Base-by-base conservation (phyloP, 2,888 invertebrate genomes). In the Diadegma fenestrale region DNA sequence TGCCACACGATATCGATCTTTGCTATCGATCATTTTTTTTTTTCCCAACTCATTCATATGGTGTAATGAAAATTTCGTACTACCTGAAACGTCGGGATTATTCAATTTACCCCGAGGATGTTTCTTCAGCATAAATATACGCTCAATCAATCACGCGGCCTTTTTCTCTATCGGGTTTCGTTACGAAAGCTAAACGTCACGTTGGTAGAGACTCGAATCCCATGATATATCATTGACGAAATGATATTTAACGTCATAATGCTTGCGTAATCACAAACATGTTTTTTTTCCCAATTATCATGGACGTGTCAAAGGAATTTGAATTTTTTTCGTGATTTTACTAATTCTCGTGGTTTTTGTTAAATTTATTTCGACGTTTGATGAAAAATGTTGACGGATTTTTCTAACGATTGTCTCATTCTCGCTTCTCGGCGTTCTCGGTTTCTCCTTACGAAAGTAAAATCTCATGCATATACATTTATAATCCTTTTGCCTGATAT, bases 381-480 rank as follows among this genome's bases (percentile, higher is more conserved):
- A 48, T 48, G 6, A 17, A n/a, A 48, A 48, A 48, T 8, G 33
- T 33, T 33, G 8, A 37, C n/a, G 17, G n/a, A 37, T 37, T 64
- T 64, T n/a, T n/a, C 37, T 26, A 30, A 30, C 19, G 19, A 51
- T 33, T 4, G 12, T 51, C 19, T 45, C n/a, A n/a, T n/a, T n/a
- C n/a, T 69, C 19, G 4, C 5, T 4, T 19, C 51, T 6, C 45
- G 3, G 7, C 8, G 2, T 71, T 26, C 12, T 33, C 51, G 30
- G 43, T 33, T 26, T 45, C 37, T 26, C 30, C 54, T 37, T 72
- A 66, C 72, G 66, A 66, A 45, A 22, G 41, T 26, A 45, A 68
- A 14, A 22, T 51, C n/a, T 33, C 66, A 33, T 19, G 19, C 37
- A 79, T 19, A 30, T 33, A 79, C 33, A 54, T 73, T 7, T 72